Evolutionary conservation across 2,797 vertebrate genomes (phyloP).

Genomic region (Mareca penelope): DNA sequence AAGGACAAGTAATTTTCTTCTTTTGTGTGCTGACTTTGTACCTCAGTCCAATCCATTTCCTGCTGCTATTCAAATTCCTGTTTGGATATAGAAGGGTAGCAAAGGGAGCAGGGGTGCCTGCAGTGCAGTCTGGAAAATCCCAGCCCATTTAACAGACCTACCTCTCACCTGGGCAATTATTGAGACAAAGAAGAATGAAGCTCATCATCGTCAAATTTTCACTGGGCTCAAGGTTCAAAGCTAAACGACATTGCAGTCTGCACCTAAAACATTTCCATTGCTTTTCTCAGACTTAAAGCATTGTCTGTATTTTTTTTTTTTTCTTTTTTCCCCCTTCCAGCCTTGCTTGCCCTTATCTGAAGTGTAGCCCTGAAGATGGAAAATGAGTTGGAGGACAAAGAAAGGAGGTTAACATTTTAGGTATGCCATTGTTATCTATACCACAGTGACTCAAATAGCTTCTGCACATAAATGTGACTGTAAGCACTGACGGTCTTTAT

Average conservation of each 20-base stretch:
- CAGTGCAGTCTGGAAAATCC: background rate
- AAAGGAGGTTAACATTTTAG: background rate
- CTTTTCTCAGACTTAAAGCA: background rate
- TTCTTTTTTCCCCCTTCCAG: background rate
- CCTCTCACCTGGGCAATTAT: background rate
- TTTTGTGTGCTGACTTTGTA: background rate
- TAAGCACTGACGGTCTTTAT: constrained; percentile 8
- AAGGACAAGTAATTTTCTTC: background rate
- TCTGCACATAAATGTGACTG: background rate
- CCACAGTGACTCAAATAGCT: background rate
- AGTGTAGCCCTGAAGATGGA: background rate
- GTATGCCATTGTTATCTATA: constrained; percentile 17
- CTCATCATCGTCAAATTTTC: background rate
- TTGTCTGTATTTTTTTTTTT: background rate
- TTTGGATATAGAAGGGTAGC: background rate
- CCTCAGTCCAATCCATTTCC: background rate
- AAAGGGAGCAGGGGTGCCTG: rapidly evolving
- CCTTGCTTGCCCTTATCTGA: background rate
- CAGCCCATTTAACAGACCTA: background rate
- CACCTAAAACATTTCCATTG: rapidly evolving
- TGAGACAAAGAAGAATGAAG: background rate
- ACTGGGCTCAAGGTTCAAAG: background rate
- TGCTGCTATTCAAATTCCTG: background rate
- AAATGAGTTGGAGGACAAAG: background rate
- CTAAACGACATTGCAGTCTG: background rate